These are phyloP conservation scores for Puffinus mauretanicus DNA, from an alignment of 2,113 vertebrate genomes.

Conservation along the genomic window DNA sequence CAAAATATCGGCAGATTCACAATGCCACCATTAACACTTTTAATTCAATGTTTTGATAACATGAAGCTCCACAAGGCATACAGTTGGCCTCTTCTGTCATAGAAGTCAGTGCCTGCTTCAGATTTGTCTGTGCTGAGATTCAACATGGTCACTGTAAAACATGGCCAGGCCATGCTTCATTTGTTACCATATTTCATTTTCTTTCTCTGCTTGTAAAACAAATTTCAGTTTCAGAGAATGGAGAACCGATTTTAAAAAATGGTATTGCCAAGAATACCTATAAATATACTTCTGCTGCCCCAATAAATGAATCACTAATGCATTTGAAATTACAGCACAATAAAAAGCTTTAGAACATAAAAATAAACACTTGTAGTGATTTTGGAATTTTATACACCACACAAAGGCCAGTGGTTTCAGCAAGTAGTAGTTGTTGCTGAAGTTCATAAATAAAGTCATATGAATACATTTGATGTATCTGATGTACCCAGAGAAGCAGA, in stretches of 20 bases:
- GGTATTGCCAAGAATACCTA: background rate
- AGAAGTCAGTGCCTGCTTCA: background rate
- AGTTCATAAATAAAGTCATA: background rate
- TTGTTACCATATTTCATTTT: background rate
- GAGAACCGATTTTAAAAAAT: background rate
- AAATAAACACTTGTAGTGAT: background rate
- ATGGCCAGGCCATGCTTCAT: background rate
- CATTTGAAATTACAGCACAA: background rate
- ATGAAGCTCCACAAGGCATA: slow-evolving; percentile 48
- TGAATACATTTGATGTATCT: background rate
- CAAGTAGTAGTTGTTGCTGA: background rate
- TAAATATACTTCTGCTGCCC: background rate
- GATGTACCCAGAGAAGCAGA: background rate
- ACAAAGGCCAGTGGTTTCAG: background rate
- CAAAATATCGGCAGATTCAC: slow-evolving; percentile 62
- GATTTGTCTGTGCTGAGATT: background rate
- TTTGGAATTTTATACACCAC: background rate
- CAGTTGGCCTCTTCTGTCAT: slow-evolving; percentile 70
- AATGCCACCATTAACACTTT: slow-evolving; percentile 71
- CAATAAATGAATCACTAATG: background rate
- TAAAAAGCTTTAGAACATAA: background rate
- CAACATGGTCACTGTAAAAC: background rate
- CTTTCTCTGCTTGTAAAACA: background rate
- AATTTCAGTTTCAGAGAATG: background rate
- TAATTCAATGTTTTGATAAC: slow-evolving; percentile 69